phyloP scores from a whole-genome alignment of 23 tunicate species.

The Styela clava region DNA sequence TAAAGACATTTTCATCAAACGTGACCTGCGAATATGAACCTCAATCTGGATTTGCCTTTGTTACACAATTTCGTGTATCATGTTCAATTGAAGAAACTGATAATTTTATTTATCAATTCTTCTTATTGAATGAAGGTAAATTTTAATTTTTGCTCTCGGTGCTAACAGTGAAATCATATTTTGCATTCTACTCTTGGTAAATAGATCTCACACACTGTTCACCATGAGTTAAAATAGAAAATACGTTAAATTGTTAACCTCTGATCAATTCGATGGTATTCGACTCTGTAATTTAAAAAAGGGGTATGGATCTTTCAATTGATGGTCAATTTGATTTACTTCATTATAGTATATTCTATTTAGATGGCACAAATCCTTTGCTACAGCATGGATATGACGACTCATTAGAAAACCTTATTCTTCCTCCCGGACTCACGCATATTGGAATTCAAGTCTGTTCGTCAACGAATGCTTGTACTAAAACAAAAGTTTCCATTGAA shows the following conservation, averaged over 20 bases:
- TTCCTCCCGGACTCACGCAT: background rate
- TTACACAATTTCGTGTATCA: background rate
- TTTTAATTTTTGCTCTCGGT: too few species aligned
- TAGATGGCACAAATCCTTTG: background rate
- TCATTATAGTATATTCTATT: too few species aligned
- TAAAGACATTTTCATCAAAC: background rate
- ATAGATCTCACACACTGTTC: too few species aligned
- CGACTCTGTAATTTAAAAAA: too few species aligned
- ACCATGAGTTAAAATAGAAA: too few species aligned
- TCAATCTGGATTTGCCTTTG: background rate
- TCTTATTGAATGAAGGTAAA: background rate
- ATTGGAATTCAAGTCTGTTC: background rate
- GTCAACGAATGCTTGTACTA: background rate
- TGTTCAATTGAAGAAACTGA: background rate
- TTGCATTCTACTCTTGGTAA: too few species aligned
- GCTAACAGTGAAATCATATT: too few species aligned
- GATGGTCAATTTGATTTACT: too few species aligned
- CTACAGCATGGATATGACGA: background rate
- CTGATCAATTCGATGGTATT: too few species aligned
- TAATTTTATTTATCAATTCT: too few species aligned
- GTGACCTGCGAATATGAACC: background rate
- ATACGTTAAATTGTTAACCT: too few species aligned
- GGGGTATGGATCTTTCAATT: too few species aligned
- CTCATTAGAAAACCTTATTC: background rate
- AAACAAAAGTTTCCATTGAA: background rate